Evolutionary conservation across 2,888 invertebrate genomes (phyloP), one percentile per base, ranked within the genome.

Genomic region (Eilema caniola): DNA sequence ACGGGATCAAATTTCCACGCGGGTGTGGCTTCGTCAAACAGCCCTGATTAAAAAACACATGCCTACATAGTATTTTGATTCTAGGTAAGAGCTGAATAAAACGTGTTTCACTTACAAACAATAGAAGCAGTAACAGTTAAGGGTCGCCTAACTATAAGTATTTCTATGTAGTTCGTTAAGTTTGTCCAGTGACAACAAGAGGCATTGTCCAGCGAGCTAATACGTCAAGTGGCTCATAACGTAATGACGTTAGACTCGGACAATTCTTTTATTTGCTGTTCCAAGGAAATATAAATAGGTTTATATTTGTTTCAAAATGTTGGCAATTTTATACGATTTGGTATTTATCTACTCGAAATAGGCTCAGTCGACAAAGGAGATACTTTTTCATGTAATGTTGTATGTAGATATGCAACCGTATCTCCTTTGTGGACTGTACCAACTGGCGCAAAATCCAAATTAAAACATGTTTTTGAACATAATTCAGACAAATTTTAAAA

Each of bases 101-200:
- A 37, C 12, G 12, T 53, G 53, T 31, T 3, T 33, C 16, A 61
- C 12, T 25, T n/a, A 16, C 28, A 14, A 66, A 66, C 66, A 66
- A 66, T 14, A 24, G 25, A 37, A 25, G 14, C 25, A 23, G 12
- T 56, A 31, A 8, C n/a, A n/a, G n/a, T n/a, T 23, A 23, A 33
- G 37, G 4, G 23, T 24, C 20, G 25, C 37, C 28, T 33, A 25
- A 25, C 56, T 65, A 5, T n/a, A 47, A 20, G 47, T n/a, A 25
- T 59, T 59, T 59, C 11, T 37, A 33, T 20, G 3, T 28, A 20
- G 62, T 62, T 41, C 1, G 37, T 41, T 14, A 14, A 12, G 64
- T 53, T 65, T 65, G 53, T 16, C 33, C 33, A 14, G 33, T 33
- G 33, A 57, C 65, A 65, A 65, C 23, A 56, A 33, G 14, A 31